Conservation (phyloP, 2,888 invertebrate genomes). For the Gortyna flavago region DNA sequence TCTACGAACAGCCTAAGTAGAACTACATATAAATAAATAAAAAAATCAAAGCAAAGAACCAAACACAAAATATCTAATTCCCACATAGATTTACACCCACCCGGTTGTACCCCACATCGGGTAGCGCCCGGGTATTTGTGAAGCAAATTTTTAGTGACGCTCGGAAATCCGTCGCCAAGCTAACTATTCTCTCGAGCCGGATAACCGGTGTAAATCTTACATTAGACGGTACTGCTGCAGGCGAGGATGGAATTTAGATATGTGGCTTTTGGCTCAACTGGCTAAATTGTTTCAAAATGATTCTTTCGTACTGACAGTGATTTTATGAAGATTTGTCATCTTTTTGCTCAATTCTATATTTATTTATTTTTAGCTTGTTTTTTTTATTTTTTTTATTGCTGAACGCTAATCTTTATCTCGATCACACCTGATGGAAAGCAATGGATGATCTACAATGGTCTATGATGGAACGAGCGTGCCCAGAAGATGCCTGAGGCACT, state of each 20-base stretch:
- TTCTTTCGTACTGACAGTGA: not conserved
- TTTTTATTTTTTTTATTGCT: too few relatives aligned
- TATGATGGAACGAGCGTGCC: too few relatives aligned
- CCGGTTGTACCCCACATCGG: conserved; percentile 31
- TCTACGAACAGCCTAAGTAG: not conserved
- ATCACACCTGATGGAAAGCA: too few relatives aligned
- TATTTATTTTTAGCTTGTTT: too few relatives aligned
- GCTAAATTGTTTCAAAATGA: not conserved
- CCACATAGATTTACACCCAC: conserved; percentile 41
- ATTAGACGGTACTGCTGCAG: conserved; percentile 79
- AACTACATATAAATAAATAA: conserved; percentile 21
- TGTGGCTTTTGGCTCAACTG: not conserved
- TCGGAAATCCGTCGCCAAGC: conserved; percentile 82
- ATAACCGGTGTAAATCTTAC: conserved; percentile 88
- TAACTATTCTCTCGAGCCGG: conserved; percentile 82
- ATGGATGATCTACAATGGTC: too few relatives aligned
- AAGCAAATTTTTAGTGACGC: conserved; percentile 83
- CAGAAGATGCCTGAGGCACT: too few relatives aligned
- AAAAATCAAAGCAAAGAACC: conserved; percentile 13
- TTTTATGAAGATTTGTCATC: too few relatives aligned
- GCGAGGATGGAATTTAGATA: conserved; percentile 47
- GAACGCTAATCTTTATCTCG: too few relatives aligned
- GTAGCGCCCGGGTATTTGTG: conserved; percentile 74
- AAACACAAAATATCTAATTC: conserved; percentile 42
- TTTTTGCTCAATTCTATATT: too few relatives aligned